Evolutionary conservation across 2,797 vertebrate species (phyloP), one percentile per base, ranked within the genome.

Genomic region (Acrossocheilus fasciatus): DNA sequence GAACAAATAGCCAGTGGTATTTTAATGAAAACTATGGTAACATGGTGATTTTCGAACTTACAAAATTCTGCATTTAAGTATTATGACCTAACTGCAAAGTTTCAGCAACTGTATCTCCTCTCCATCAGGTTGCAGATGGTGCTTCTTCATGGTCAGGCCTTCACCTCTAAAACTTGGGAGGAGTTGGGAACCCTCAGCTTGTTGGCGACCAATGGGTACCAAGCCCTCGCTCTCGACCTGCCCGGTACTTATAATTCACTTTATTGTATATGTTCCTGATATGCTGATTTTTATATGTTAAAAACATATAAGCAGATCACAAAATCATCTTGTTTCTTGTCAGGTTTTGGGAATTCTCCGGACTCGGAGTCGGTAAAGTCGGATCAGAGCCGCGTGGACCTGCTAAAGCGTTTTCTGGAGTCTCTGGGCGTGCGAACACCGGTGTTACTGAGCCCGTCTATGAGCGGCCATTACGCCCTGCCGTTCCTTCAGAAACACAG

Each of bases 111-210:
- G 14, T 87, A 54, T 86, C 9, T 26, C 72, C 78, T 62, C 47
- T 72, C 59, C 15, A 6, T 72, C 91, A 99, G 98, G 92, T 91
- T 96, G 0, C 94, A 97, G 64, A 95, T 99, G 83, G 94, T 99
- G 30, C 92, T 99, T 84, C 95, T 99, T 62, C 98, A 99, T 0
- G 98, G 98, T 41, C 98, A 97, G 90, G 97, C 98, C 1, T 99
- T 98, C 93, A 97, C 94, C 76, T 99, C 98, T 9, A 96, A 95
- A 92, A 98, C 96, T 0, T 99, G 98, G 98, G 98, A 98, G 86
- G 95, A 96, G 82, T 91, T 98, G 77, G 98, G 98, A n/a, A 98
- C 98, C 0, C 95, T 99, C 93, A 93, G 95, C 0, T 91, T 98
- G 36, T 94, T 99, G 5, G 97, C 97, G 0, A 92, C 93, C 41